phyloP scores from a whole-genome alignment of 2,113 vertebrate species.

The Pomatorhinus ruficollis region DNA sequence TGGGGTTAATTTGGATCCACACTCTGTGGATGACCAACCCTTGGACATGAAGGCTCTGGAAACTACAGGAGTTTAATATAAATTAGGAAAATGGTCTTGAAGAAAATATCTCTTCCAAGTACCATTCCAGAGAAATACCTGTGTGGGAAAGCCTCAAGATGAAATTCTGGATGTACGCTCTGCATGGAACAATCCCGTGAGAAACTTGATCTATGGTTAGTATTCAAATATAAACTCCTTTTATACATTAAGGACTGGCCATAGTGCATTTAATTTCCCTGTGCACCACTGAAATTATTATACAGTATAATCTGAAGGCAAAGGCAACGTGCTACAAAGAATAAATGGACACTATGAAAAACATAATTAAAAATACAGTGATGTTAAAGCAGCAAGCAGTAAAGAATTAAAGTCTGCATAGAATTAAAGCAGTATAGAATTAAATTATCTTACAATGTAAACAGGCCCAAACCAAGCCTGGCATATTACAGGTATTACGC shows the following conservation, averaged over 20 bases:
- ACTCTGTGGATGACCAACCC: neutral
- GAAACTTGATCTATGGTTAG: slow-evolving; percentile 45
- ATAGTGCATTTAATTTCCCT: slow-evolving; percentile 36
- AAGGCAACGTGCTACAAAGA: neutral
- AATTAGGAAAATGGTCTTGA: neutral
- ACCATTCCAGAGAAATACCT: neutral
- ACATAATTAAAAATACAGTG: neutral
- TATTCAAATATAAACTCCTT: slow-evolving; percentile 61
- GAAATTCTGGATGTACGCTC: neutral
- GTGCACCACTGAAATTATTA: neutral
- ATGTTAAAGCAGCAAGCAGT: neutral
- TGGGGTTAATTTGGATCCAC: neutral
- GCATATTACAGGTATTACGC: neutral
- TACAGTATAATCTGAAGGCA: slow-evolving; percentile 7
- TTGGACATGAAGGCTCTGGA: neutral
- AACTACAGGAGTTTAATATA: neutral
- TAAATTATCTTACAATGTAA: neutral
- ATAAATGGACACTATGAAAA: slow-evolving; percentile 12
- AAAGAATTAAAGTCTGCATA: neutral
- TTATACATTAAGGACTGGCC: neutral
- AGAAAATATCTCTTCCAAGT: slow-evolving; percentile 4
- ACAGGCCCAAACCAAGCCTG: neutral
- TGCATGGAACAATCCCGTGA: slow-evolving; percentile 26
- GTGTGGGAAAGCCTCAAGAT: neutral
- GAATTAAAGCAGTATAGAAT: neutral